Conservation (phyloP, 2,888 invertebrate genomes). For the Drosophila prostipennis region DNA sequence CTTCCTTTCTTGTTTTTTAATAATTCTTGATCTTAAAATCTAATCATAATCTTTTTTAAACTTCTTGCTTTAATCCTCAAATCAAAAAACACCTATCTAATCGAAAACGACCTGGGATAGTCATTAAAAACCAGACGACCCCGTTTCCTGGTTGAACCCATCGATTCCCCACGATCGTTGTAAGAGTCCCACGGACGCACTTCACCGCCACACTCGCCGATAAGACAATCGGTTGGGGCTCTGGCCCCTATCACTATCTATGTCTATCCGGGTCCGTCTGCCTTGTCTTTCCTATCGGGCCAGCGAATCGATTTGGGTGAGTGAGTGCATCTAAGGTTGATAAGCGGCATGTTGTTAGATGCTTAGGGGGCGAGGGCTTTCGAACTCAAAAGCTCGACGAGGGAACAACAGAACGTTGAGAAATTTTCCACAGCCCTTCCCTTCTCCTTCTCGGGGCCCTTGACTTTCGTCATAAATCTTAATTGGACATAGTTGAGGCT, state of each 20-base stretch:
- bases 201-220: slow-evolving; percentile 8
- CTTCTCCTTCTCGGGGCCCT: slow-evolving; percentile 33
- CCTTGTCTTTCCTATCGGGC: slow-evolving; percentile 14
- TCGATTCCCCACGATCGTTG: background rate
- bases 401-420: background rate
- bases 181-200: slow-evolving; percentile 14
- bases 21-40: no score
- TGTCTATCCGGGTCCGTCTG: slow-evolving; percentile 8
- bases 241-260: background rate
- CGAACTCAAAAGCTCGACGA: background rate
- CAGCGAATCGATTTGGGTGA: slow-evolving; percentile 22
- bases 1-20: no score
- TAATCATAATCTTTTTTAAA: no score
- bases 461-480: slow-evolving; percentile 70
- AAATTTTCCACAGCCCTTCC: background rate
- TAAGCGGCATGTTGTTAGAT: slow-evolving; percentile 40
- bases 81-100: no score
- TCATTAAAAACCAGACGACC: background rate
- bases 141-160: slow-evolving; percentile 4
- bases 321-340: slow-evolving; percentile 29
- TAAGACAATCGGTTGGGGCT: slow-evolving; percentile 20
- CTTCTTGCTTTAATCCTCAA: no score
- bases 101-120: no score
- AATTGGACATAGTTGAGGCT: slow-evolving; percentile 52
- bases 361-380: slow-evolving; percentile 4